Evolutionary conservation across 2,888 invertebrate genomes (phyloP), one percentile per base, ranked within the genome.

Genomic region (Onchidella celtica): DNA sequence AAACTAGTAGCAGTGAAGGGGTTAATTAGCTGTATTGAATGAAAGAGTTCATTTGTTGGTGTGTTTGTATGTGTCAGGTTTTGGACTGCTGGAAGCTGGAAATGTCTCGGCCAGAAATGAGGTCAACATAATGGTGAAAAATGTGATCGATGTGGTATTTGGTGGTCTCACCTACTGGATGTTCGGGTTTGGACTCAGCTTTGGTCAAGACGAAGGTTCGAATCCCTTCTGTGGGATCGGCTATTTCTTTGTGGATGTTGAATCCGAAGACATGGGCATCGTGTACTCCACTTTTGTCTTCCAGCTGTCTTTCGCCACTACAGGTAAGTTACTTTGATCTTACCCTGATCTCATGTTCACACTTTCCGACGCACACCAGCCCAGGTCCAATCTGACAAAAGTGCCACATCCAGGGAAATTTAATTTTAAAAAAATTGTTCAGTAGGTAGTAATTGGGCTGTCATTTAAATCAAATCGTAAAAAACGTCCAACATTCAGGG

Each of bases 101-200:
- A 97, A 97, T 88, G 98, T 98, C 3, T 88, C 88, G 3, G 81
- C 88, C 38, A 92, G 98, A 94, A 98, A 98, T 92, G 98, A 98
- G 94, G 97, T 97, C 0, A 98, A 98, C 92, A 98, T 99, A 82
- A 98, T 98, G 98, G 97, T 98, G 96, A 98, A 98, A 93, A 98
- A 98, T 91, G 96, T 97, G 0, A 97, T 97, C 0, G 98, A 98
- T 89, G 97, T 98, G 74, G 97, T 97, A 0, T 95, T 98, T n/a
- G 98, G 98, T 2, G 98, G 97, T 81, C 93, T 97, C 17, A 97
- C 98, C 0, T 99, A 98, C 94, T 99, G 98, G 98, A 95, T 97
- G 55, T 97, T 98, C 91, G 98, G 98, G 0, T 98, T 97, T 93
- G 98, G 97, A 0, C 95, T 98, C 93, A 97, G 97, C 3, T 98